phyloP scores from a whole-genome alignment of 2,888 invertebrate genomes.

The Acleris laterana region DNA sequence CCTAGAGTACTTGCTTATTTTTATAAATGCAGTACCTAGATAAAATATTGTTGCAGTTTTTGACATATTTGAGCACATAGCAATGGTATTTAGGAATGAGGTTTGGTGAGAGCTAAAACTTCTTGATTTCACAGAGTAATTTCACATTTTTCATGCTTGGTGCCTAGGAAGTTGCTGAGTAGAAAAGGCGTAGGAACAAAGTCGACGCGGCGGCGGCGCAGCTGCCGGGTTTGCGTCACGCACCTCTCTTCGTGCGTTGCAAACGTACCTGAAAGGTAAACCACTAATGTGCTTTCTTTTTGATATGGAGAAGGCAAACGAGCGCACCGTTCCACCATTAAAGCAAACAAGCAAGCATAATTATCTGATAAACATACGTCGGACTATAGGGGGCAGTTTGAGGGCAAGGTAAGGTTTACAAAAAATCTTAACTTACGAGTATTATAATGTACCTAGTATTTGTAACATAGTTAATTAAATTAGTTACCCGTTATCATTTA shows the following conservation, averaged over 20 bases:
- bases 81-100: not conserved
- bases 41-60: constrained; percentile 22
- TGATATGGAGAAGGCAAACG: no score
- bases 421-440: no score
- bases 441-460: no score
- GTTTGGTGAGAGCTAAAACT: not conserved
- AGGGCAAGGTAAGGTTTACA: no score
- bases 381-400: no score
- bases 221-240: constrained; percentile 59
- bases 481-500: no score
- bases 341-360: no score
- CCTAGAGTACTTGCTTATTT: constrained; percentile 19
- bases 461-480: no score
- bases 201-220: constrained; percentile 61
- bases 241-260: constrained; percentile 51
- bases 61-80: constrained; percentile 9
- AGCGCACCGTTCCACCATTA: no score
- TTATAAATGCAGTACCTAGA: constrained; percentile 30
- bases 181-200: constrained; percentile 81
- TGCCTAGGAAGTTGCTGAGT: constrained; percentile 74
- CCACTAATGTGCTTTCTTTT: not conserved
- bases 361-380: no score
- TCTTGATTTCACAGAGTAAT: constrained; percentile 58
- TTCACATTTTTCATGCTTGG: constrained; percentile 62
- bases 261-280: constrained; percentile 48